Percentiles rank a stretch among this genome's conserved stretches.
These are phyloP conservation scores for Oasisia sp. DNA, from an alignment of 2,888 invertebrate genomes.

Conservation along the genomic window DNA sequence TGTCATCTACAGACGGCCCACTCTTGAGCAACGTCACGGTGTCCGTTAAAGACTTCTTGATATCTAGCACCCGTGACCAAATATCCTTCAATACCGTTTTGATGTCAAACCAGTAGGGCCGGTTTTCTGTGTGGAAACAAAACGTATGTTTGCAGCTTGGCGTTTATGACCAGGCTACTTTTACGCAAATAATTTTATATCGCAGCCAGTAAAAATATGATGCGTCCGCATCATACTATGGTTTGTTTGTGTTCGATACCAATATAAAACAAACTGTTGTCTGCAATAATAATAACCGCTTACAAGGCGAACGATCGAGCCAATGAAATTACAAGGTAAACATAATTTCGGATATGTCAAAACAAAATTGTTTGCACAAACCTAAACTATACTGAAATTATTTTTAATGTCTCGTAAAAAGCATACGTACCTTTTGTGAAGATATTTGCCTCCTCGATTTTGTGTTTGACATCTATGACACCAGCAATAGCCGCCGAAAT, in stretches of 20 bases:
- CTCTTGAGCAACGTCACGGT: conserved; percentile 22
- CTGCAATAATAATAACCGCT: no score
- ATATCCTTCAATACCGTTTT: conserved; percentile 6
- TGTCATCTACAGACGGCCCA: background rate
- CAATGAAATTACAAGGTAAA: no score
- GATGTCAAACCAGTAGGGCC: conserved; percentile 27
- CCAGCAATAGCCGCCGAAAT: conserved; percentile 22
- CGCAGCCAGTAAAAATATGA: no score
- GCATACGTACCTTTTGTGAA: conserved; percentile 27
- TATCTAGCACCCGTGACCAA: background rate
- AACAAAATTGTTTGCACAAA: no score
- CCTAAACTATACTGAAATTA: no score
- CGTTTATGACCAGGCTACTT: no score
- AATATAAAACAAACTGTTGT: no score
- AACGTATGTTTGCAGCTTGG: background rate
- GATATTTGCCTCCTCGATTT: conserved; percentile 25
- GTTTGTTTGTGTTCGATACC: no score
- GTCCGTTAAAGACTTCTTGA: background rate
- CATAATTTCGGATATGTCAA: no score
- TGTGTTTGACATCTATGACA: conserved; percentile 21
- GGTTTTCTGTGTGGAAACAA: conserved; percentile 19
- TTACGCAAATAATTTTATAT: background rate
- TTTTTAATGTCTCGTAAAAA: no score
- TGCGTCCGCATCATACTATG: no score
- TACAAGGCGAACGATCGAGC: no score